A percentile compares a stretch with the other conserved stretches of the same genome.
Evolutionary conservation across 2,113 vertebrate species (phyloP).

Genomic region (Antigone vipio): DNA sequence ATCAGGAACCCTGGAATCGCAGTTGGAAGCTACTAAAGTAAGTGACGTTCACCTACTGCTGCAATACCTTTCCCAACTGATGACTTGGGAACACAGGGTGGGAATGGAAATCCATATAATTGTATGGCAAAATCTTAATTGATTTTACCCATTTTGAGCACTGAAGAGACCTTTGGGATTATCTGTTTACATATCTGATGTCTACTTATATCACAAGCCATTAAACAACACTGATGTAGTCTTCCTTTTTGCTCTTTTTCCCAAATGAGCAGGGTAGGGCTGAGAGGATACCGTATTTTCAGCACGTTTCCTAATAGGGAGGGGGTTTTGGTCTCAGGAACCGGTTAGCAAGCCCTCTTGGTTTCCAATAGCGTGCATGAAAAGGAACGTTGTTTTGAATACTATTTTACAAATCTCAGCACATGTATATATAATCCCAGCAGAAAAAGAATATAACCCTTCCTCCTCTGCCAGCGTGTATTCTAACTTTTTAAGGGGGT

Average conservation of each 20-base stretch:
- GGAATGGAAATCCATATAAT: background rate
- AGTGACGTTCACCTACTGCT: background rate
- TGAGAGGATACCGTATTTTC: background rate
- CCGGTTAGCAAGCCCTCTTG: background rate
- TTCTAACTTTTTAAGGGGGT: background rate
- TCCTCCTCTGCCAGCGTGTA: background rate
- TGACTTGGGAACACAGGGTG: background rate
- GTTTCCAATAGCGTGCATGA: background rate
- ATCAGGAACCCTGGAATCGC: slow-evolving; percentile 94
- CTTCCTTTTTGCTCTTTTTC: background rate
- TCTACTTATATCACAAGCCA: background rate
- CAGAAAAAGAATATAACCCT: background rate
- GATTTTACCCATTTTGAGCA: background rate
- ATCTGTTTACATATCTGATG: background rate
- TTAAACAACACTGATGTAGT: background rate
- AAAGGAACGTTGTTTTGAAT: background rate
- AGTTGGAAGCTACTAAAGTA: slow-evolving; percentile 98
- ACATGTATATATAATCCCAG: background rate
- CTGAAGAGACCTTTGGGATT: background rate
- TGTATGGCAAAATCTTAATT: background rate
- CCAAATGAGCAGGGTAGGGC: background rate
- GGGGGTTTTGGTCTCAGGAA: background rate
- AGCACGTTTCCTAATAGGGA: background rate
- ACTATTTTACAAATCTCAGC: background rate
- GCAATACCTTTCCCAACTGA: background rate